These are phyloP conservation scores for Limanda limanda DNA, from an alignment of 2,113 vertebrate genomes.

Conservation along the genomic window DNA sequence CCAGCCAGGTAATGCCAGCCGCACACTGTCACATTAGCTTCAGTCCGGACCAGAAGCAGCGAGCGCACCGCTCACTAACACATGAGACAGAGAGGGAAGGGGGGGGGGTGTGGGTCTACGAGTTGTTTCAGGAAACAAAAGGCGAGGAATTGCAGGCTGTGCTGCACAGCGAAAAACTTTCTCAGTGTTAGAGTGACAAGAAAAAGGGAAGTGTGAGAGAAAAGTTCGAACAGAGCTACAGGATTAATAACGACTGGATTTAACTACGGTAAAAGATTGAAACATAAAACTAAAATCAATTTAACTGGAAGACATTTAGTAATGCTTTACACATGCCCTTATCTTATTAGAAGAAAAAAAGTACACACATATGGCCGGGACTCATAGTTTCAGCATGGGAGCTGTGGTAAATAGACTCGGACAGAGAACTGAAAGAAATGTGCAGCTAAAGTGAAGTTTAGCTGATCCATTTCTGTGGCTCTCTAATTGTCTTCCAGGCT, in stretches of 20 bases:
- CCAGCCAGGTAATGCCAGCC: slow-evolving; percentile 68
- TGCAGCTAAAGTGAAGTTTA: slow-evolving; percentile 67
- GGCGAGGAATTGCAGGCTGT: slow-evolving; percentile 47
- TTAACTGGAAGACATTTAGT: slow-evolving; percentile 54
- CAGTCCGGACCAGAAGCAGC: slow-evolving; percentile 46
- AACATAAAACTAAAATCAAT: slow-evolving; percentile 32
- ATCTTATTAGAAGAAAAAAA: slow-evolving; percentile 65
- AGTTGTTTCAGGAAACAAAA: slow-evolving; percentile 72
- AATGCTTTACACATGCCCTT: slow-evolving; percentile 70
- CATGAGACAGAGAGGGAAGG: slow-evolving; percentile 15
- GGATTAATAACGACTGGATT: slow-evolving; percentile 19
- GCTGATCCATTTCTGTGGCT: slow-evolving; percentile 76
- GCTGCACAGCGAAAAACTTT: slow-evolving; percentile 68
- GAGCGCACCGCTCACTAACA: slow-evolving; percentile 40
- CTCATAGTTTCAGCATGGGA: slow-evolving; percentile 54
- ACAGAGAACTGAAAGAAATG: slow-evolving; percentile 71
- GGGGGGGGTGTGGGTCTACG: slow-evolving; percentile 37
- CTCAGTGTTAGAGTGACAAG: slow-evolving; percentile 12
- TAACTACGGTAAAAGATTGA: slow-evolving; percentile 44
- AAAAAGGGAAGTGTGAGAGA: not conserved
- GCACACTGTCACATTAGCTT: slow-evolving; percentile 71
- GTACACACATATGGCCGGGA: slow-evolving; percentile 67
- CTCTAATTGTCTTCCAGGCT: slow-evolving; percentile 84
- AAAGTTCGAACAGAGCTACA: slow-evolving; percentile 35
- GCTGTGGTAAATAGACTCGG: slow-evolving; percentile 56